phyloP scores from a whole-genome alignment of 53 echinoderm and acorn worm genomes.

The Stichopus horrens region DNA sequence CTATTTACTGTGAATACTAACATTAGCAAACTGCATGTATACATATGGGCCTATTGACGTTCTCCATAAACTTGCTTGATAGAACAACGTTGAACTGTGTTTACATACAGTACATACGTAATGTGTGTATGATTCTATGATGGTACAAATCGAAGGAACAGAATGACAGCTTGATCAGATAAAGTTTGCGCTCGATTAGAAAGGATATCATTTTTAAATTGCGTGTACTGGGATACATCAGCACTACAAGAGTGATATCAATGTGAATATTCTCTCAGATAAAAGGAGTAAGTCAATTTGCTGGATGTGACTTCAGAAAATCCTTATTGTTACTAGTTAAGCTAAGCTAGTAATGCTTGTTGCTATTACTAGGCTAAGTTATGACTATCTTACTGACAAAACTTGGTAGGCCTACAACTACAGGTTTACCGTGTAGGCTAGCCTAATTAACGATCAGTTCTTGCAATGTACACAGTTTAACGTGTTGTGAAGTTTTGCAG shows the following conservation, averaged over 20 bases:
- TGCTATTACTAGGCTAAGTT: too few relatives aligned
- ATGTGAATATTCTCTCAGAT: neutral
- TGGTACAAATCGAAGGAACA: neutral
- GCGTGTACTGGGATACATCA: constrained; percentile 1
- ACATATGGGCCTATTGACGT: neutral
- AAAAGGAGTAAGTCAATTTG: neutral
- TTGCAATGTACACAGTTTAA: too few relatives aligned
- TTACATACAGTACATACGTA: neutral
- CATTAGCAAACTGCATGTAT: neutral
- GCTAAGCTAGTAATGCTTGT: too few relatives aligned
- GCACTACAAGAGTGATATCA: neutral
- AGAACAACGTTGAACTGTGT: neutral
- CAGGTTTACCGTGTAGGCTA: too few relatives aligned
- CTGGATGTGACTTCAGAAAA: too few relatives aligned
- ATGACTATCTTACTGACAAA: too few relatives aligned
- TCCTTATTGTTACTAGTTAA: too few relatives aligned
- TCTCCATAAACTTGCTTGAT: neutral
- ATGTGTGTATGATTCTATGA: neutral
- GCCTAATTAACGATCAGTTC: too few relatives aligned
- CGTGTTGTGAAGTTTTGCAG: too few relatives aligned
- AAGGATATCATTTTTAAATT: neutral
- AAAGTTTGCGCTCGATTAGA: neutral
- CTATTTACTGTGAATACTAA: constrained; percentile 23
- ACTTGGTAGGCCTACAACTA: too few relatives aligned
- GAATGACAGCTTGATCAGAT: neutral